These are phyloP conservation scores for Lepilemur septentrionalis DNA, from an alignment of 2,797 vertebrate genomes.

Conservation along the genomic window DNA sequence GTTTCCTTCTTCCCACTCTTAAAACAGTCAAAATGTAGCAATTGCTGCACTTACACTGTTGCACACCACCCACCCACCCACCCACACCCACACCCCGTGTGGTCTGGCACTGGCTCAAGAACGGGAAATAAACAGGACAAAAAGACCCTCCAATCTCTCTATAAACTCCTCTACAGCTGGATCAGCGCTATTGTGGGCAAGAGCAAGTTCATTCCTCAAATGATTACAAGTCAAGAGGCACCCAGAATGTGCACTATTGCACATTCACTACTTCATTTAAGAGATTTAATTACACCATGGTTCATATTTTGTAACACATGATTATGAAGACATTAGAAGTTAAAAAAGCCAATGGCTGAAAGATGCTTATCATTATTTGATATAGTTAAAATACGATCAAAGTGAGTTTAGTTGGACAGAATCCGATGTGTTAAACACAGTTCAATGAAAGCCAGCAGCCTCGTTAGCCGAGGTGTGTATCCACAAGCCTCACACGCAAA, in stretches of 20 bases:
- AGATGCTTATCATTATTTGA: not conserved
- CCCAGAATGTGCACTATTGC: not conserved
- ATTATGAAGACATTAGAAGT: not conserved
- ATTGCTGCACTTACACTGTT: not conserved
- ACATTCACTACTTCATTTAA: not conserved
- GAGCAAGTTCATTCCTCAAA: not conserved
- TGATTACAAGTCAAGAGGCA: not conserved
- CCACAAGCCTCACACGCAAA: not conserved
- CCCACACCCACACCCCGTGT: not conserved
- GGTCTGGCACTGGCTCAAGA: not conserved
- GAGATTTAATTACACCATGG: not conserved
- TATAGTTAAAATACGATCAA: not conserved
- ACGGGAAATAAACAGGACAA: conserved; percentile 29
- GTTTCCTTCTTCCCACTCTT: not conserved
- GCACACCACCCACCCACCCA: not conserved
- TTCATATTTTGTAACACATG: not conserved
- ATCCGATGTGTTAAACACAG: not conserved
- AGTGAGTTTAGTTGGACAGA: not conserved
- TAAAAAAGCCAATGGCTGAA: not conserved
- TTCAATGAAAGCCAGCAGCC: not conserved
- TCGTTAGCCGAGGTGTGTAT: not conserved
- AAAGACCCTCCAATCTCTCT: not conserved
- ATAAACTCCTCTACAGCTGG: not conserved
- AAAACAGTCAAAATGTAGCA: not conserved
- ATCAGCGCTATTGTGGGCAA: not conserved